Evolutionary conservation across 2,797 vertebrate genomes (phyloP).

Genomic region (Rhincodon typus): DNA sequence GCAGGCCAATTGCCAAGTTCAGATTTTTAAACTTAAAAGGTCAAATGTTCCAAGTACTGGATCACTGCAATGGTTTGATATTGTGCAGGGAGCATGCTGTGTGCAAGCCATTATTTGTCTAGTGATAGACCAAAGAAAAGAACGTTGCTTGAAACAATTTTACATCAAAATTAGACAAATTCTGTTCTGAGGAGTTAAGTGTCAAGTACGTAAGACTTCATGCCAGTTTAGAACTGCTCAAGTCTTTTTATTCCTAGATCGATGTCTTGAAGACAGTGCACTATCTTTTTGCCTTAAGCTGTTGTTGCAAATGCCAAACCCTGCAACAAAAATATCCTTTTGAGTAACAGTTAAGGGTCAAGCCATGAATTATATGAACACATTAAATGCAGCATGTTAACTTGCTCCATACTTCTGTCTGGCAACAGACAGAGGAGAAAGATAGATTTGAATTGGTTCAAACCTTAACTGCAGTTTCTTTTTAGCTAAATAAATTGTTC

Average conservation of each 20-base stretch:
- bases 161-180: conserved; percentile 35
- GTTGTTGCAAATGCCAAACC: not conserved
- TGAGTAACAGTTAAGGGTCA: conserved; percentile 1
- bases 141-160: not conserved
- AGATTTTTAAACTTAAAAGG: conserved; percentile 35
- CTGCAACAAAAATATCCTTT: conserved; percentile 9
- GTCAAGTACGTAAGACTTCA: conserved; percentile 9
- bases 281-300: conserved; percentile 18
- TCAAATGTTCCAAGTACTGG: conserved; percentile 37
- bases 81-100: conserved; percentile 27
- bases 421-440: not conserved
- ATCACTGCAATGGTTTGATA: conserved; percentile 34
- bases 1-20: conserved; percentile 34
- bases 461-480: not conserved
- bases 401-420: not conserved
- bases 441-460: not conserved
- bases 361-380: not conserved
- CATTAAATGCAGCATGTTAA: not conserved
- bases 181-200: conserved; percentile 16
- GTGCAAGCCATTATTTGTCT: conserved; percentile 34
- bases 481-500: not conserved
- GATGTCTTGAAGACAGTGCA: not conserved
- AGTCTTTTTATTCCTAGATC: conserved; percentile 1
- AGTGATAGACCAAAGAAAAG: conserved; percentile 14
- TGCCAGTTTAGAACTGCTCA: conserved; percentile 7